These are phyloP conservation scores for Oreonectes daqikongensis DNA, from an alignment of 2,797 vertebrate genomes.

Conservation along the genomic window DNA sequence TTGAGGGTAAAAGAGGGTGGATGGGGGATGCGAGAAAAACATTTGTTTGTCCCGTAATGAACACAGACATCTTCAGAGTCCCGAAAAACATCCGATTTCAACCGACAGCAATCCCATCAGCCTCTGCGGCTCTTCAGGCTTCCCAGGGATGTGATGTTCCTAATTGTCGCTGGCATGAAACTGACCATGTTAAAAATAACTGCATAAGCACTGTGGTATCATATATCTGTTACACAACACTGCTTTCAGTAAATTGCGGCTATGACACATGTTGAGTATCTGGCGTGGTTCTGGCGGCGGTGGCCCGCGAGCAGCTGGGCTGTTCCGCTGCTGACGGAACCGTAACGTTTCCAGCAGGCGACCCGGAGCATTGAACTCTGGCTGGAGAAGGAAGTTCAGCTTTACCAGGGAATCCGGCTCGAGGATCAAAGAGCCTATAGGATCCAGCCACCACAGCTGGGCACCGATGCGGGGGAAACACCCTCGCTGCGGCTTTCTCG, in stretches of 20 bases:
- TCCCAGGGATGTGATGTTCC: constrained; percentile 60
- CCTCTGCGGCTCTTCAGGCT: constrained; percentile 18
- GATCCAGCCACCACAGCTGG: constrained; percentile 63
- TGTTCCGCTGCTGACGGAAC: constrained; percentile 69
- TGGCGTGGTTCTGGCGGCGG: constrained; percentile 72
- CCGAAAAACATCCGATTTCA: constrained; percentile 17
- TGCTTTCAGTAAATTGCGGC: constrained; percentile 80
- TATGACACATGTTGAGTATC: constrained; percentile 79
- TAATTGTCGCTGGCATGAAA: constrained; percentile 58
- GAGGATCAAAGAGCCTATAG: constrained; percentile 73
- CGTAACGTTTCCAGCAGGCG: constrained; percentile 79
- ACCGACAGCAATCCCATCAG: constrained; percentile 29
- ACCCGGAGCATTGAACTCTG: constrained; percentile 64
- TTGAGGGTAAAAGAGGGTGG: background rate
- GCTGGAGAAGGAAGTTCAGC: constrained; percentile 69
- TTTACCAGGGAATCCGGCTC: constrained; percentile 73
- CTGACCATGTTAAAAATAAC: constrained; percentile 76
- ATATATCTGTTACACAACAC: constrained; percentile 79
- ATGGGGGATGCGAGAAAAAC: background rate
- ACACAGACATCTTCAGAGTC: background rate
- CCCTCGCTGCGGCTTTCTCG: constrained; percentile 82
- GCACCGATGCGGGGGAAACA: constrained; percentile 74
- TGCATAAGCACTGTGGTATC: constrained; percentile 73
- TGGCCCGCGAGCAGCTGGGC: constrained; percentile 71
- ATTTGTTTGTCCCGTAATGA: constrained; percentile 26